Percentiles rank a stretch among this genome's conserved stretches.
Evolutionary conservation across 2,888 invertebrate genomes (phyloP).

Genomic region (Pogonocherus hispidulus): DNA sequence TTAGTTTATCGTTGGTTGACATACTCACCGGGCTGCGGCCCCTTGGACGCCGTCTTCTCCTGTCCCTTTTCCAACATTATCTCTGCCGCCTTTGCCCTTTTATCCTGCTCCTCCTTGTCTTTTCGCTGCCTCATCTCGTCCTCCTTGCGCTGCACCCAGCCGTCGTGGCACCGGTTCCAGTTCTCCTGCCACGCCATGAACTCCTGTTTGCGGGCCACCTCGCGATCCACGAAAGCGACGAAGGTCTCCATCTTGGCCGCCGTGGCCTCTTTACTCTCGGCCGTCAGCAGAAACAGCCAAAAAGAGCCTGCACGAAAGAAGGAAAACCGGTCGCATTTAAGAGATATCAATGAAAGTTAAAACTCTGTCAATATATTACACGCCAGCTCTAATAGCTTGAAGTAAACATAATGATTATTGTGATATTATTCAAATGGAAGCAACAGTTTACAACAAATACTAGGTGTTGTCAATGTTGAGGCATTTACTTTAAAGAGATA

Average conservation of each 20-base stretch:
- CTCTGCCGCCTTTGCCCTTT: conserved; percentile 66
- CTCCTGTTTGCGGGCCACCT: conserved; percentile 70
- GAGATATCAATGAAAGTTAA: no score
- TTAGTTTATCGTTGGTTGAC: no score
- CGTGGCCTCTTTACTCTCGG: conserved; percentile 65
- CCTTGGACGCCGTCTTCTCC: conserved; percentile 43
- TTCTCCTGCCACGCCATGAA: conserved; percentile 75
- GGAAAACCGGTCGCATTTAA: no score
- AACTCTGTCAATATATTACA: no score
- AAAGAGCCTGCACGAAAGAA: conserved; percentile 70
- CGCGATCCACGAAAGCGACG: conserved; percentile 69
- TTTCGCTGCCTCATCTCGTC: conserved; percentile 63
- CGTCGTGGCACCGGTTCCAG: conserved; percentile 71
- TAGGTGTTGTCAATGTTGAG: no score
- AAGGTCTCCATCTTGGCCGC: conserved; percentile 62
- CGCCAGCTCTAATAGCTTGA: no score
- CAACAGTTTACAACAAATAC: no score
- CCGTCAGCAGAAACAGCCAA: conserved; percentile 72
- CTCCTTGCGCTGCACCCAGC: conserved; percentile 52
- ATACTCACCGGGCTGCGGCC: conserved; percentile 44
- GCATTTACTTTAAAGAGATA: no score
- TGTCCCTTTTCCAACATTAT: conserved; percentile 60
- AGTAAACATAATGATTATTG: no score
- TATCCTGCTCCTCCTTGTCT: conserved; percentile 68
- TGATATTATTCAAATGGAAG: no score